Evolutionary conservation across 2,797 vertebrate genomes (phyloP), one percentile per base, ranked within the genome.

Genomic region (Sebastiscus tertius): DNA sequence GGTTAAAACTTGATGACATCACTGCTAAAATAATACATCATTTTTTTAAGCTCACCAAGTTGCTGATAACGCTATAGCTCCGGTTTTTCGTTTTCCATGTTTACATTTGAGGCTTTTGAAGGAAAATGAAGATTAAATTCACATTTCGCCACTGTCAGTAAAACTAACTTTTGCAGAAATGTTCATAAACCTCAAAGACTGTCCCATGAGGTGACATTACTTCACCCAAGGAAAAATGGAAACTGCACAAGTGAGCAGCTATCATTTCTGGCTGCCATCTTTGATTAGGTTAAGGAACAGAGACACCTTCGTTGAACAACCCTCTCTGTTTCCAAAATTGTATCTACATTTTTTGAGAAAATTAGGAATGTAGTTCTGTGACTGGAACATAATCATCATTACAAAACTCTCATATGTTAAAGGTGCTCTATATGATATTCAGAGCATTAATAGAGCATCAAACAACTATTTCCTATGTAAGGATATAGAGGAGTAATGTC

Each of bases 1-100:
- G 71, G 61, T 77, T 84, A 72, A 83, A 75, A 68, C 77, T 42
- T 11, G 71, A 63, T 77, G 75, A 84, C 13, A 34, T 67, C 18
- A 26, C 54, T 36, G 24, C 34, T 61, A 20, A 73, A 67, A 71
- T 11, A 22, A 9, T 16, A 55, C 24, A 64, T 5, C 1, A 14
- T 18, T 52, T 31, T 42, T 61, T 59, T 8, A 29, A 62, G 39
- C 26, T 26, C 4, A 24, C 7, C 3, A 6, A 42, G 33, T 5
- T 46, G 6, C 46, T 77, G 46, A 66, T 46, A 16, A 18, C 12
- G 34, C 5, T 22, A 18, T 18, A 49, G 46, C 22, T 60, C 3
- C 6, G 26, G 13, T 20, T 33, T 42, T 42, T 39, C 0, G 3
- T 31, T 39, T 56, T 24, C 56, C 18, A 60, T 24, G 14, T 39